Percentiles rank a stretch among this genome's conserved stretches.
Evolutionary conservation across 2,797 vertebrate species (phyloP).

Genomic region (Chrosomus eos): DNA sequence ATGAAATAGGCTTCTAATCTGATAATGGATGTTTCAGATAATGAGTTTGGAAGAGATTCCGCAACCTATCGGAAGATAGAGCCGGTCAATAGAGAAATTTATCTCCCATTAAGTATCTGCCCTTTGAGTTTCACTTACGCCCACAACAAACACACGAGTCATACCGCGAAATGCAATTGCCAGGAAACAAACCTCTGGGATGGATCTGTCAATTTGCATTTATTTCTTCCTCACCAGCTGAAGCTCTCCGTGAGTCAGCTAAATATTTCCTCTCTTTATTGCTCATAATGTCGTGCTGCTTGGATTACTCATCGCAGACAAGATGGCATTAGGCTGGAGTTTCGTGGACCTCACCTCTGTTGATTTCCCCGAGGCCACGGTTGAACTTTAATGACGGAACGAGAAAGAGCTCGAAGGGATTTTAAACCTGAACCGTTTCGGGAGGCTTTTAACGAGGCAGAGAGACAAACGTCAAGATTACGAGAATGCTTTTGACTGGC

Average conservation of each 20-base stretch:
- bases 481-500: constrained; percentile 57
- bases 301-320: constrained; percentile 71
- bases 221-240: constrained; percentile 55
- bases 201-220: constrained; percentile 67
- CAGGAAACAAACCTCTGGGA: constrained; percentile 44
- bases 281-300: constrained; percentile 70
- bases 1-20: constrained; percentile 27
- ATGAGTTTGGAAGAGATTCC: constrained; percentile 30
- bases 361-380: constrained; percentile 76
- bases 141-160: constrained; percentile 44
- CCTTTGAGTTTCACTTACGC: constrained; percentile 36
- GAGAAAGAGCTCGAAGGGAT: constrained; percentile 62
- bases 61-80: constrained; percentile 18
- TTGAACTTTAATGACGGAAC: constrained; percentile 77
- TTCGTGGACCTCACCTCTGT: constrained; percentile 69
- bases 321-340: constrained; percentile 70
- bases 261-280: constrained; percentile 75
- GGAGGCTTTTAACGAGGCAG: constrained; percentile 62
- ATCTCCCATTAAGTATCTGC: constrained; percentile 40
- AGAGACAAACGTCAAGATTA: constrained; percentile 57
- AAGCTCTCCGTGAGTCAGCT: constrained; percentile 64
- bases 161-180: constrained; percentile 19
- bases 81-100: constrained; percentile 36
- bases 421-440: constrained; percentile 62
- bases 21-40: constrained; percentile 43